These are phyloP conservation scores for Himantopus leucocephalus DNA, from an alignment of 2,113 vertebrate species.

Conservation along the genomic window DNA sequence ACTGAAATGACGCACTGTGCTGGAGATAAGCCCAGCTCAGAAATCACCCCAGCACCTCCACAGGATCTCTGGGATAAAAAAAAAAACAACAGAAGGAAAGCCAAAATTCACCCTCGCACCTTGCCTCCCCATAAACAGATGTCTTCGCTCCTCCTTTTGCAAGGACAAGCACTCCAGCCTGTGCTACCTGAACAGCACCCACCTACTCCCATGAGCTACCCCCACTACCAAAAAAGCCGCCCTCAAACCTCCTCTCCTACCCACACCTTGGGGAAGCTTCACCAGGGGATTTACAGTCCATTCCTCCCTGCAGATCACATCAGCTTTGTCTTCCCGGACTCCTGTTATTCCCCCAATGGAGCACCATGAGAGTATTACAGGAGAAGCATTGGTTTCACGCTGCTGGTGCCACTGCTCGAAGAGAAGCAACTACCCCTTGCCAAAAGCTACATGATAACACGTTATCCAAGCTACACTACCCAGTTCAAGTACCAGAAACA, in stretches of 20 bases:
- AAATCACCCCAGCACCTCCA: background rate
- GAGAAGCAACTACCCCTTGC: background rate
- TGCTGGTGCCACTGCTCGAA: background rate
- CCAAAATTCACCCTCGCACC: background rate
- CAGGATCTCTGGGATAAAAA: background rate
- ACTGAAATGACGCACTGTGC: background rate
- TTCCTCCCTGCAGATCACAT: background rate
- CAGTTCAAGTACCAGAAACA: background rate
- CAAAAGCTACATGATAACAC: background rate
- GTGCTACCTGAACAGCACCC: background rate
- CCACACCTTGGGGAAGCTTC: background rate
- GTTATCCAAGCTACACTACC: background rate
- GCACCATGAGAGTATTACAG: background rate
- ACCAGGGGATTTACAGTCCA: background rate
- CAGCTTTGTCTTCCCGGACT: background rate
- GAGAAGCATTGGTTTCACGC: background rate
- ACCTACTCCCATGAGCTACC: accelerated
- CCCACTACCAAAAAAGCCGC: background rate
- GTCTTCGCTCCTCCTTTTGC: background rate
- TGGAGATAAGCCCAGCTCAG: background rate
- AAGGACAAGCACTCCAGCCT: background rate
- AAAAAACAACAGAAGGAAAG: background rate
- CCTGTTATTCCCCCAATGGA: background rate
- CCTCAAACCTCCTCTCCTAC: background rate
- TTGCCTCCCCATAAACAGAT: background rate